Evolutionary conservation across 1,140 invertebrate species (phyloP).

Genomic region (Adelges cooleyi): DNA sequence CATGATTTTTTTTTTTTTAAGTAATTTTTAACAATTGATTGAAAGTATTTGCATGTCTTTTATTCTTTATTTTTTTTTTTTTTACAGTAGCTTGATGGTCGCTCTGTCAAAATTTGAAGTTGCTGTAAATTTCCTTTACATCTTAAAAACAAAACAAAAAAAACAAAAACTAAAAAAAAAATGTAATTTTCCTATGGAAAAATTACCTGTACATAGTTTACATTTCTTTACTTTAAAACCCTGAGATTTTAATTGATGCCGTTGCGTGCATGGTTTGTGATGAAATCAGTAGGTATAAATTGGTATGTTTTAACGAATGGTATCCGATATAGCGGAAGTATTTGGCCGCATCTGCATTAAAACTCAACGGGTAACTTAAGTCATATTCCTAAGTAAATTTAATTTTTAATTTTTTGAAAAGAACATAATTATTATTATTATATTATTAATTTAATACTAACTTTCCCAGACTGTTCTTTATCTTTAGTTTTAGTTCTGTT

Average conservation of each 20-base stretch:
- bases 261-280: constrained; percentile 5
- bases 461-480: constrained; percentile 24
- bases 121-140: background rate
- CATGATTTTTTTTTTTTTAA: too few relatives aligned
- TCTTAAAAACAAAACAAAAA: background rate
- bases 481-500: constrained; percentile 28
- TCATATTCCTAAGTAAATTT: constrained; percentile 27
- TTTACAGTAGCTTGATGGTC: constrained; percentile 19
- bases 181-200: constrained; percentile 11
- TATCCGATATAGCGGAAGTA: background rate
- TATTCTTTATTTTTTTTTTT: background rate
- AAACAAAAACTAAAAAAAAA: background rate
- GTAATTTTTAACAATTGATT: too few relatives aligned
- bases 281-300: constrained; percentile 4
- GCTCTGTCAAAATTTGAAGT: background rate
- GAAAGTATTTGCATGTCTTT: too few relatives aligned
- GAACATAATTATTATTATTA: constrained; percentile 22
- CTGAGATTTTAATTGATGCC: constrained; percentile 8
- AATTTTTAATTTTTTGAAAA: constrained; percentile 26
- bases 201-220: constrained; percentile 22
- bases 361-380: constrained; percentile 4
- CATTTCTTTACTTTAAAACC: constrained; percentile 16
- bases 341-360: constrained; percentile 8
- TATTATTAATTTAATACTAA: constrained; percentile 26
- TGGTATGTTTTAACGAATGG: background rate